Evolutionary conservation across 2,888 invertebrate species (phyloP).

Genomic region (Brachylomia viminalis): DNA sequence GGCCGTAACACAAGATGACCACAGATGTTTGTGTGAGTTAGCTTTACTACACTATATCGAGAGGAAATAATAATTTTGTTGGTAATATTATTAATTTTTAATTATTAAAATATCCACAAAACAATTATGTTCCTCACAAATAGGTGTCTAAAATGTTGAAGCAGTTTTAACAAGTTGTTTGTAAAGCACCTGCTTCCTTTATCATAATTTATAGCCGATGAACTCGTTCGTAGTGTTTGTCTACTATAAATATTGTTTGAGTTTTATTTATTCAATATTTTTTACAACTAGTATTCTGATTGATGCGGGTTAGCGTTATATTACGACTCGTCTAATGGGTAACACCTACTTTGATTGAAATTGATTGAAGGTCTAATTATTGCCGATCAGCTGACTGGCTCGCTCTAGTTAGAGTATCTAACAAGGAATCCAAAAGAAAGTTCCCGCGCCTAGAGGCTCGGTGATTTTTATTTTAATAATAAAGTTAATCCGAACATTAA

Average conservation of each 20-base stretch:
- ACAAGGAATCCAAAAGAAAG: slow-evolving; percentile 66
- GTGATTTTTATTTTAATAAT: slow-evolving; percentile 77
- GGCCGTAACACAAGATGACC: neutral
- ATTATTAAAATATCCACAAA: slow-evolving; percentile 59
- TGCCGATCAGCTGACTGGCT: slow-evolving; percentile 31
- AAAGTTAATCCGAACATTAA: slow-evolving; percentile 86
- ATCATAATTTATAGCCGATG: slow-evolving; percentile 53
- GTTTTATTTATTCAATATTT: slow-evolving; percentile 53
- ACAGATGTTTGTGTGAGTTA: slow-evolving; percentile 22
- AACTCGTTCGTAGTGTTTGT: slow-evolving; percentile 59
- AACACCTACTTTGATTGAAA: slow-evolving; percentile 30
- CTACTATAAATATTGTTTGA: slow-evolving; percentile 57
- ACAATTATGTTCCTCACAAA: slow-evolving; percentile 53
- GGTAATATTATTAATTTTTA: slow-evolving; percentile 51
- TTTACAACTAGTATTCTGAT: slow-evolving; percentile 44
- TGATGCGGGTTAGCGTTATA: slow-evolving; percentile 20
- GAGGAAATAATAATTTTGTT: slow-evolving; percentile 41
- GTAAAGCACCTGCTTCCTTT: slow-evolving; percentile 63
- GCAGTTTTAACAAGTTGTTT: slow-evolving; percentile 57
- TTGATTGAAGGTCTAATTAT: slow-evolving; percentile 35
- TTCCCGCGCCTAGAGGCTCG: slow-evolving; percentile 63
- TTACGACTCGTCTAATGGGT: slow-evolving; percentile 33
- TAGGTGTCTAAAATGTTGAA: slow-evolving; percentile 54
- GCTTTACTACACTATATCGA: slow-evolving; percentile 2
- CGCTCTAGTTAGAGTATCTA: slow-evolving; percentile 33